These are phyloP conservation scores for Parazoanthus swiftii DNA, from an alignment of 92 coral and sea anemone genomes.

Conservation along the genomic window DNA sequence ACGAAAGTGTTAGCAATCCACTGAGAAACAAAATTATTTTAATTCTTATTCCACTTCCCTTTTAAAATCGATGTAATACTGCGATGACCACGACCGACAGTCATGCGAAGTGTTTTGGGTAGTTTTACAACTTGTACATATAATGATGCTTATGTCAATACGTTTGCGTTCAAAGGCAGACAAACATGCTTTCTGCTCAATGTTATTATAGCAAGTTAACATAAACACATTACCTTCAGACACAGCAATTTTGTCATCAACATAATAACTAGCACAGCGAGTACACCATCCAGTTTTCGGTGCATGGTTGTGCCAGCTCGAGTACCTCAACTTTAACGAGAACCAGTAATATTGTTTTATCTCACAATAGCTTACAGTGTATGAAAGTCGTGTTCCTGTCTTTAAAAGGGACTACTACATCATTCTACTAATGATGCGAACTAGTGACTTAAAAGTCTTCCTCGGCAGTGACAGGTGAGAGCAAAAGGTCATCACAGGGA, in stretches of 20 bases:
- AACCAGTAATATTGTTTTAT: neutral
- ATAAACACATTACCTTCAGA: slow-evolving; percentile 1
- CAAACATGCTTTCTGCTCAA: neutral
- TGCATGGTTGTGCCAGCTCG: neutral
- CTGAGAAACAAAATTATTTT: too few species aligned
- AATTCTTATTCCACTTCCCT: too few species aligned
- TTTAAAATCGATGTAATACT: neutral
- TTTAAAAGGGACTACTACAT: too few species aligned
- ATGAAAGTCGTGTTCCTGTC: neutral
- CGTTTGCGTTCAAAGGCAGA: neutral
- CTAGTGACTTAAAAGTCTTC: too few species aligned
- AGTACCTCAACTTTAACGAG: neutral
- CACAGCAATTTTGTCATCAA: neutral
- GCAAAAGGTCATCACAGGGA: neutral
- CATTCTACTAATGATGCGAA: neutral
- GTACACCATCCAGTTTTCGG: neutral
- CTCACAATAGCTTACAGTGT: neutral
- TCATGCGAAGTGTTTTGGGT: neutral
- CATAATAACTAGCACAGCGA: neutral
- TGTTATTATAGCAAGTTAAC: neutral
- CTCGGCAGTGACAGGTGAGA: neutral
- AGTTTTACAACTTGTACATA: too few species aligned
- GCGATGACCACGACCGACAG: neutral
- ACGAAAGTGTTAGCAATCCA: too few species aligned
- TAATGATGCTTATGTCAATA: neutral